Percentiles rank a stretch among this genome's conserved stretches.
These are phyloP conservation scores for Yponomeuta evonymella DNA, from an alignment of 2,888 invertebrate species.

Conservation along the genomic window DNA sequence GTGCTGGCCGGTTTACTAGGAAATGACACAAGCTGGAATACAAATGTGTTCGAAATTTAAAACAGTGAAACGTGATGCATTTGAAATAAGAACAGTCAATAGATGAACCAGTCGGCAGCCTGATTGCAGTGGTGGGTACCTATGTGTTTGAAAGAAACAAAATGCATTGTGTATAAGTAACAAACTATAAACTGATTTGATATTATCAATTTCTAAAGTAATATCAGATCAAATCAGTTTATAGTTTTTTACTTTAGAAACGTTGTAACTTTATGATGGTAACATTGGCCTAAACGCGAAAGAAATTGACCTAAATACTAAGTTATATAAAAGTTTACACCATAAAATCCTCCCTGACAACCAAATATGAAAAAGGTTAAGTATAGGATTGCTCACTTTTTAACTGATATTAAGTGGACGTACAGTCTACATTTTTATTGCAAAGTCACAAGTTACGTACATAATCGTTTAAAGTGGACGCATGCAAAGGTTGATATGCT, in stretches of 20 bases:
- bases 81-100: not conserved
- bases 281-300: not conserved
- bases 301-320: not conserved
- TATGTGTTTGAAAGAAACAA: not conserved
- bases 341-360: not conserved
- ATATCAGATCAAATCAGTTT: too few species aligned
- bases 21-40: not conserved
- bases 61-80: not conserved
- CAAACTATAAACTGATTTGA: too few species aligned
- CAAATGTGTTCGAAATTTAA: constrained; percentile 8
- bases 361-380: not conserved
- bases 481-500: too few species aligned
- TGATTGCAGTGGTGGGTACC: not conserved
- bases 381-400: not conserved
- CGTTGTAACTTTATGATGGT: too few species aligned
- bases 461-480: too few species aligned
- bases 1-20: constrained; percentile 1
- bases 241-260: too few species aligned
- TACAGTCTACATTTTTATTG: too few species aligned
- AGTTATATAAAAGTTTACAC: not conserved
- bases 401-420: too few species aligned
- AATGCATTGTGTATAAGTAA: not conserved
- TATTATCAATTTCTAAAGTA: too few species aligned
- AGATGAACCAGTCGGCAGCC: not conserved
- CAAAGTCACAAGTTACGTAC: too few species aligned